Conservation (phyloP, 2,797 vertebrate species). For the Scolopax bukidnonensis region DNA sequence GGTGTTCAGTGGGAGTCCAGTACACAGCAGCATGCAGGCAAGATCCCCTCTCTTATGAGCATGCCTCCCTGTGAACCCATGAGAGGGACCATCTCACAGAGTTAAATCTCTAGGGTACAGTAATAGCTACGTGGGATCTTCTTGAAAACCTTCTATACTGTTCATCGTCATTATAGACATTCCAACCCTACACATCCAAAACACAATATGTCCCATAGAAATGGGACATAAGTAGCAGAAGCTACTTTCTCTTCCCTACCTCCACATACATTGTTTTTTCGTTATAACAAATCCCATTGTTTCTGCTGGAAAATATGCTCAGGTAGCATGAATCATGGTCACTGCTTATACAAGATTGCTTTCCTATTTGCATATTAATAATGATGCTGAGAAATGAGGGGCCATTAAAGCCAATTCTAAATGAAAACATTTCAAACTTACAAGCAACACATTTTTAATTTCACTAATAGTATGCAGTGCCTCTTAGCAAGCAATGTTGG, state of each 20-base stretch:
- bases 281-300: background rate
- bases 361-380: constrained; percentile 7
- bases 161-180: background rate
- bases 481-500: background rate
- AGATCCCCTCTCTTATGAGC: background rate
- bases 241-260: background rate
- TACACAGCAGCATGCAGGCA: background rate
- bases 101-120: background rate
- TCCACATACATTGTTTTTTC: background rate
- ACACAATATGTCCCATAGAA: too few relatives aligned
- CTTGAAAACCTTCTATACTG: background rate
- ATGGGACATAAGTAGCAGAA: too few relatives aligned
- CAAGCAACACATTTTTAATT: background rate
- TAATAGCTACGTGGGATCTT: background rate
- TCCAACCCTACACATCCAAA: background rate
- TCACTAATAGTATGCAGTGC: background rate
- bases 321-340: background rate
- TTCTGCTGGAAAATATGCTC: background rate
- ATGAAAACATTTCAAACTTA: constrained; percentile 22
- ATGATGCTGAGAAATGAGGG: background rate
- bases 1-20: background rate
- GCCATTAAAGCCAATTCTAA: constrained; percentile 1
- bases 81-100: background rate
- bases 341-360: background rate
- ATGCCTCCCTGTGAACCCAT: background rate